Evolutionary conservation across 2,888 invertebrate genomes (phyloP).

Genomic region (Toxonevra muliebris): DNA sequence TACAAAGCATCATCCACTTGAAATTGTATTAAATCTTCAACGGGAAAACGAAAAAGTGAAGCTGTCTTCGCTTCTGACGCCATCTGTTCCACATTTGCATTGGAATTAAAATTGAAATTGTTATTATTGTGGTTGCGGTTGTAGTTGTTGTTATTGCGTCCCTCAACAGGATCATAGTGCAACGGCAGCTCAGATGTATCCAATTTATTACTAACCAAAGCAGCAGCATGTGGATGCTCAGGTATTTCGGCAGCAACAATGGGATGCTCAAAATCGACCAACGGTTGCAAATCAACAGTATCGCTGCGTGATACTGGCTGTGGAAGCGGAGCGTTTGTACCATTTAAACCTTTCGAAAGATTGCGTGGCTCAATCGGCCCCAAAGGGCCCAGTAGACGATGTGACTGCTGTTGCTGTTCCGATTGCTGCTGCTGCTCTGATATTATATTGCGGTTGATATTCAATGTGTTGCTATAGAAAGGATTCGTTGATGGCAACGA

Average conservation of each 20-base stretch:
- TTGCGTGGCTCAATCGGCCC: constrained; percentile 36
- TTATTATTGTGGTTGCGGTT: constrained; percentile 27
- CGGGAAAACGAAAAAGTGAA: constrained; percentile 61
- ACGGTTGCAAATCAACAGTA: constrained; percentile 37
- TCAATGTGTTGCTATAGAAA: constrained; percentile 47
- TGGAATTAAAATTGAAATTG: constrained; percentile 35
- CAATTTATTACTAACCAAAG: constrained; percentile 43
- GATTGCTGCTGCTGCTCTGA: constrained; percentile 39
- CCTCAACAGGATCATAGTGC: constrained; percentile 34
- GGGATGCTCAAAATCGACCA: constrained; percentile 59
- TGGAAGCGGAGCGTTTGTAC: constrained; percentile 23
- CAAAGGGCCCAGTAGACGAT: neutral
- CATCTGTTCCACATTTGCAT: constrained; percentile 53
- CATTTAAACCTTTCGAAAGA: constrained; percentile 29
- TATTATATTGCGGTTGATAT: constrained; percentile 49
- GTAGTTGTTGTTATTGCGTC: constrained; percentile 25
- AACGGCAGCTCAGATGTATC: constrained; percentile 34
- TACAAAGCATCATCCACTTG: constrained; percentile 62
- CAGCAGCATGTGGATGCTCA: constrained; percentile 46
- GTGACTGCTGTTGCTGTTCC: constrained; percentile 23
- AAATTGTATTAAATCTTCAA: constrained; percentile 61
- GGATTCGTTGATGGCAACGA: constrained; percentile 54
- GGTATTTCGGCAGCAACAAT: constrained; percentile 54
- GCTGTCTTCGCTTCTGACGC: constrained; percentile 58
- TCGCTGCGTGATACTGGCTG: constrained; percentile 22